Base-by-base conservation (phyloP, 2,113 vertebrate genomes). In the Pterocles gutturalis region DNA sequence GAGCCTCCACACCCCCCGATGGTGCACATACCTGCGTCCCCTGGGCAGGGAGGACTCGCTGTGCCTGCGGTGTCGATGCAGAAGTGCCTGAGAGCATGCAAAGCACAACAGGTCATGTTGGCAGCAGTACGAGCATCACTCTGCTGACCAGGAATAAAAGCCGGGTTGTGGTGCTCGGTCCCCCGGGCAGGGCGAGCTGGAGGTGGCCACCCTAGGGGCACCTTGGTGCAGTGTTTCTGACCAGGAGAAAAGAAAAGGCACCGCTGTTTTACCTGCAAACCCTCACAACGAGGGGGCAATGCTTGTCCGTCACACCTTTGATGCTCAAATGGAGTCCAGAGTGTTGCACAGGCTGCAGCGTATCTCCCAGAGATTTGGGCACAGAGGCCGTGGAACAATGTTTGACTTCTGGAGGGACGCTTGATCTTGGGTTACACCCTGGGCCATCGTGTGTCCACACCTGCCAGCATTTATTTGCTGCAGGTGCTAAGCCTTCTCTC, bases 1-100 rank as follows among this genome's bases (percentile, higher is more conserved):
- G 2, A 79, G 51, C 51, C 57, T 12, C 57, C 1, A 0, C 1
- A 0, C 69, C 26, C 6, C 26, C 51, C 2, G 1, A 9, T 9
- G 24, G 28, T 4, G 7, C 31, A 15, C 0, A 1, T 61, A 24
- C 31, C 29, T 51, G 17, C 1, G 2, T 89, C 29, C 29, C 65
- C 19, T 11, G 49, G 70, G 33, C 1, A 1, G 51, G 45, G 55
- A 60, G 62, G 41, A 24, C 61, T 33, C 48, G 8, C 17, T 10
- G 1, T 15, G 48, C 15, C 69, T 26, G 9, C 28, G 25, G 20
- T 5, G 19, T 20, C 5, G 13, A 34, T 6, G 31, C 8, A 12
- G 8, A 22, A 29, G 5, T 2, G 14, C 28, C 28, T 7, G 31
- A 16, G 38, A 29, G 33, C 33, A 10, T 1, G 28, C 43, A 28